A percentile compares a stretch with the other conserved stretches of the same genome.
Evolutionary conservation across 2,797 vertebrate species (phyloP).

Genomic region (Acrossocheilus fasciatus): DNA sequence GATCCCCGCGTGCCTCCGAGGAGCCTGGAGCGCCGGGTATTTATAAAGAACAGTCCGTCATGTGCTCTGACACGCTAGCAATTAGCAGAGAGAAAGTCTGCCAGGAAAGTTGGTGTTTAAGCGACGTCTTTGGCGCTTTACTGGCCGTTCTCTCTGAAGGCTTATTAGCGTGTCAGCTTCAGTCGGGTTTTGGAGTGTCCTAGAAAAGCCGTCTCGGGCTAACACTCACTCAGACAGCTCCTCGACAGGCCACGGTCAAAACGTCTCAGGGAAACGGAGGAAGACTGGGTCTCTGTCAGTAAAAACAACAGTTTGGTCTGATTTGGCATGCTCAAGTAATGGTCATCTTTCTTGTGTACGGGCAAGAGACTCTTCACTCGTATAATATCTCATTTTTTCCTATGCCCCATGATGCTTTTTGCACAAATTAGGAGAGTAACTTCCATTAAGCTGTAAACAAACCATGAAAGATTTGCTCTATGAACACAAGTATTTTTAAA

Average conservation of each 20-base stretch:
- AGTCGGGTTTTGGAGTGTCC: slow-evolving; percentile 10
- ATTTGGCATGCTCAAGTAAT: neutral
- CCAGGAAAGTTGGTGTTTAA: slow-evolving; percentile 37
- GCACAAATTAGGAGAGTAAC: neutral
- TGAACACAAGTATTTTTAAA: neutral
- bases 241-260: slow-evolving; percentile 3
- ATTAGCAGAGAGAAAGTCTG: slow-evolving; percentile 32
- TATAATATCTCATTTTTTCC: neutral
- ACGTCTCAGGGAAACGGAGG: slow-evolving; percentile 5
- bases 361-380: neutral
- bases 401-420: neutral
- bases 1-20: slow-evolving; percentile 13
- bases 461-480: neutral
- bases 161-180: slow-evolving; percentile 45
- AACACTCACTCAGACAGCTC: neutral
- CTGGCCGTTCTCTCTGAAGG: slow-evolving; percentile 32
- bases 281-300: slow-evolving; percentile 18
- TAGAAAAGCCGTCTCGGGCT: slow-evolving; percentile 16
- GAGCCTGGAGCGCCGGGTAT: slow-evolving; percentile 37
- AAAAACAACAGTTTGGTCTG: neutral
- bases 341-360: neutral
- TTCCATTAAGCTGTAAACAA: neutral
- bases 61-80: slow-evolving; percentile 52
- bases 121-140: slow-evolving; percentile 21
- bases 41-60: slow-evolving; percentile 51